Evolutionary conservation across 2,888 invertebrate genomes (phyloP).

Genomic region (Apantesis nais): DNA sequence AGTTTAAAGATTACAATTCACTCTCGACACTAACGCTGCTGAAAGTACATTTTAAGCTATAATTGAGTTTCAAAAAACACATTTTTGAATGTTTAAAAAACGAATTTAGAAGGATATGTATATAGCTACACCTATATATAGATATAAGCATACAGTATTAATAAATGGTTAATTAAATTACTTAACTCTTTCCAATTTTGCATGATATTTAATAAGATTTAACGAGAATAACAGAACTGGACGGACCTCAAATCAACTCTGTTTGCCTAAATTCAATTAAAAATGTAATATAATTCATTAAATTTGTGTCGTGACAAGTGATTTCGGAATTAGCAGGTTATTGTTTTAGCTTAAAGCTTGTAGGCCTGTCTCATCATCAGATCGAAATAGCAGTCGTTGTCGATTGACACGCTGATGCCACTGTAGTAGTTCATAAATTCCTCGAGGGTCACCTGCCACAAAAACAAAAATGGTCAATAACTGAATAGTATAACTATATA

Average conservation of each 20-base stretch:
- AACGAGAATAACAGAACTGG: too few species aligned
- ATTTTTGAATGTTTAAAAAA: background rate
- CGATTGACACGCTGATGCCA: conserved; percentile 97
- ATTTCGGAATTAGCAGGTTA: background rate
- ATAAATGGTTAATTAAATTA: background rate
- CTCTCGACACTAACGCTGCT: conserved; percentile 1
- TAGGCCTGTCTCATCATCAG: conserved; percentile 97
- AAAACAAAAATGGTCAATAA: background rate
- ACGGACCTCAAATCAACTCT: background rate
- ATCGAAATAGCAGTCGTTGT: conserved; percentile 97
- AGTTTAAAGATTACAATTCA: background rate
- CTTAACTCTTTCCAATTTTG: background rate
- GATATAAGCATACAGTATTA: too few species aligned
- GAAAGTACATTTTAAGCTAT: background rate
- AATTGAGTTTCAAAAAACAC: background rate
- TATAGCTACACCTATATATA: too few species aligned
- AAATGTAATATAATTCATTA: background rate
- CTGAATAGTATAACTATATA: too few species aligned
- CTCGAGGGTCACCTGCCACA: conserved; percentile 93
- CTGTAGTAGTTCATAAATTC: conserved; percentile 98
- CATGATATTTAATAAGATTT: too few species aligned
- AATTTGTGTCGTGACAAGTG: background rate
- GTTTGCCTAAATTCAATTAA: background rate
- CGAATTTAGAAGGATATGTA: too few species aligned
- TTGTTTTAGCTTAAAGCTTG: conserved; percentile 89